Base-by-base conservation (phyloP, 23 tunicate species). In the Aplidium turbinatum region DNA sequence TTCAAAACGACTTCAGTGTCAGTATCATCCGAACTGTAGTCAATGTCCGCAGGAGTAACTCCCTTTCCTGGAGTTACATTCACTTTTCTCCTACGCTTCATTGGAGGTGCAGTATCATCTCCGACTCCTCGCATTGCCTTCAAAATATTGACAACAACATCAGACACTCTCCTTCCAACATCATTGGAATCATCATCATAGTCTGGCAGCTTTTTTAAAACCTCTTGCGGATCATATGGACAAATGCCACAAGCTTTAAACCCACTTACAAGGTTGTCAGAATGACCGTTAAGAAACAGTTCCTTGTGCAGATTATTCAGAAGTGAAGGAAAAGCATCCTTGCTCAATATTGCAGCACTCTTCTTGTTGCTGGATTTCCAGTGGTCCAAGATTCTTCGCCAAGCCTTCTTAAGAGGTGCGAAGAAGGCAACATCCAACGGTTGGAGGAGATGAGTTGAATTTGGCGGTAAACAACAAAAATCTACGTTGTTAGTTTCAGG, bases 391-490 rank as follows among this genome's bases (percentile, higher is more conserved):
- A 60, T 60, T 11, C 31, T 60, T 16, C 68, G 35, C 68, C 68
- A 60, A 60, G 68, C 60, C 31, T 20, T 16, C 31, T 60, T 60
- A 7, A 60, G n/a, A 30, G 68, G 38, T 28, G 68, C 68, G 31
- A 60, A 60, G n/a, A 60, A 30, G 7, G 68, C 68, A 36, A 60
- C 68, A 60, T 60, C 68, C n/a, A 60, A 60, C 36, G 68, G 68
- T 20, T 60, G 36, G 16, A 26, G 4, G 31, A 60, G 68, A 60
- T 60, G 68, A 6, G 68, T 27, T 60, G 36, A 60, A 30, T 60
- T 60, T 26, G 68, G 68, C 31, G 68, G 68, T 20, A 60, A 60
- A 38, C 36, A 28, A 30, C 68, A 60, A 29, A 60, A 60, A 26
- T 60, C 68, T 6, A 60, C n/a, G 6, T 30, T 38, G 31, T 60